Percentiles rank a stretch among this genome's conserved stretches.
Evolutionary conservation across 1,140 invertebrate genomes (phyloP).

Genomic region (Anastrepha obliqua): DNA sequence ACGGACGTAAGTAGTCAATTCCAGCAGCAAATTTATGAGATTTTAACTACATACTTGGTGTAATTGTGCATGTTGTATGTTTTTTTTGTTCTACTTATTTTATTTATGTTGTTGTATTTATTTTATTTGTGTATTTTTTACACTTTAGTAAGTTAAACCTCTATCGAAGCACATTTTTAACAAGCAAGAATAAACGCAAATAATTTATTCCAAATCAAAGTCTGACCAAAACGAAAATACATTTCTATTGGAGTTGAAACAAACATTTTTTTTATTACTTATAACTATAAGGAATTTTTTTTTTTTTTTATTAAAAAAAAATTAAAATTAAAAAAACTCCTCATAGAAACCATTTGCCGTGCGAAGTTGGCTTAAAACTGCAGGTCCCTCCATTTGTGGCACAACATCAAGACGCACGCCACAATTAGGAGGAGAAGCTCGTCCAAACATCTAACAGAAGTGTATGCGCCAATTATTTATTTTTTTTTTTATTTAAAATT

Average conservation of each 20-base stretch:
- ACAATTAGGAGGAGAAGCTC: too few species aligned
- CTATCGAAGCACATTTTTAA: not conserved
- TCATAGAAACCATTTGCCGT: too few species aligned
- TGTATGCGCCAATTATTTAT: too few species aligned
- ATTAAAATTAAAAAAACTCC: too few species aligned
- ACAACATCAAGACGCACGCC: too few species aligned
- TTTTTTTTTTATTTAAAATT: too few species aligned
- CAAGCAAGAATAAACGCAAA: not conserved
- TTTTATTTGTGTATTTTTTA: constrained; percentile 55
- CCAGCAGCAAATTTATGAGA: constrained; percentile 50
- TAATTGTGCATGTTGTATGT: not conserved
- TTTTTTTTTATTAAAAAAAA: too few species aligned
- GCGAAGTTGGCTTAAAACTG: too few species aligned
- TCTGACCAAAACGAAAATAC: not conserved
- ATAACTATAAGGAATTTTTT: too few species aligned
- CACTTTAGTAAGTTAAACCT: constrained; percentile 9
- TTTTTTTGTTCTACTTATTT: constrained; percentile 38
- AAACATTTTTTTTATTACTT: not conserved
- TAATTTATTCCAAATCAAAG: not conserved
- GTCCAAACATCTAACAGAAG: too few species aligned
- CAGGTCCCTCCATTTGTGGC: too few species aligned
- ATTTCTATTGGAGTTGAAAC: not conserved
- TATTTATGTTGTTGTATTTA: constrained; percentile 23
- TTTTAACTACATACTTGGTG: constrained; percentile 48
- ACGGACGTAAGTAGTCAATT: constrained; percentile 63